These are phyloP conservation scores for Macrochelys suwanniensis DNA, from an alignment of 2,797 vertebrate genomes.

Conservation along the genomic window DNA sequence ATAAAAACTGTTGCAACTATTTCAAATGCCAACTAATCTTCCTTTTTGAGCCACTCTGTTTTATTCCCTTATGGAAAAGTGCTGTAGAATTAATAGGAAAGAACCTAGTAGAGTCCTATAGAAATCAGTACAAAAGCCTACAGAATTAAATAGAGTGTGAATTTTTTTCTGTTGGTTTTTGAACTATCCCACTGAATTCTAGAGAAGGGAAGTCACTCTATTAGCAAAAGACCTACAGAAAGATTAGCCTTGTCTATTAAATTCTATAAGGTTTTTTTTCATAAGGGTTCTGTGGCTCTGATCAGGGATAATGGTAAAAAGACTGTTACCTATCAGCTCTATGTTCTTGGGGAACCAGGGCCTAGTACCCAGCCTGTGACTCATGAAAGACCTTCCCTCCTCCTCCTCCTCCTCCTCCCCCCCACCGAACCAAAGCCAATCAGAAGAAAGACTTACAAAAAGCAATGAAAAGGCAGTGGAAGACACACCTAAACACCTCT, in stretches of 20 bases:
- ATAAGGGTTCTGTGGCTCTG: neutral
- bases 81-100: neutral
- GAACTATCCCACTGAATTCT: neutral
- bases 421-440: no score
- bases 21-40: neutral
- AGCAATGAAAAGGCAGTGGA: no score
- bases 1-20: neutral
- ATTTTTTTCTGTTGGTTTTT: neutral
- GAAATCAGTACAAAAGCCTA: neutral
- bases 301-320: neutral
- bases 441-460: no score
- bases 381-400: no score
- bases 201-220: neutral
- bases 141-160: neutral
- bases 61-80: neutral
- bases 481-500: no score
- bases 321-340: no score
- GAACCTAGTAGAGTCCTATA: neutral
- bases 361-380: no score
- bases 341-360: no score
- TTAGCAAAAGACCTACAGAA: neutral
- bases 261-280: neutral
- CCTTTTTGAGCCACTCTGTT: neutral
- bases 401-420: no score
- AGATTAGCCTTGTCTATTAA: neutral